Percentiles rank a stretch among this genome's conserved stretches.
These are phyloP conservation scores for Cerceris ruficornis DNA, from an alignment of 2,888 invertebrate genomes.

Conservation along the genomic window DNA sequence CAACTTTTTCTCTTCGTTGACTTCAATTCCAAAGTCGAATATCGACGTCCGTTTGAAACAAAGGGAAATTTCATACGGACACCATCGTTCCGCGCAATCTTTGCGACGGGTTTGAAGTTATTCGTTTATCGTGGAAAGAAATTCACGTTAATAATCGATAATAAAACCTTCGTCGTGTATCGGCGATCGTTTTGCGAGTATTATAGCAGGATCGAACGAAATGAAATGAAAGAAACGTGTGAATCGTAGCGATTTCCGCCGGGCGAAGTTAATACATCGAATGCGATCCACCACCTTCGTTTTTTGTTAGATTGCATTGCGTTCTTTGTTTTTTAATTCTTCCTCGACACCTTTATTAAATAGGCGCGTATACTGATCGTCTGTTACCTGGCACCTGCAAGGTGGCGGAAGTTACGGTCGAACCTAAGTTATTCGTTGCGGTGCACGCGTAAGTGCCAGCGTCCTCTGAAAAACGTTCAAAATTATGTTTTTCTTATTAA, in stretches of 20 bases:
- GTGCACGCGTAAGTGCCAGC: conserved; percentile 89
- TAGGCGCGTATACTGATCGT: conserved; percentile 81
- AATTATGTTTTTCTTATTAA: not conserved
- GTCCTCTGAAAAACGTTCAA: conserved; percentile 84
- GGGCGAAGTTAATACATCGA: conserved; percentile 58
- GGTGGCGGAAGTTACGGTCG: conserved; percentile 86
- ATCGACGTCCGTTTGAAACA: not conserved
- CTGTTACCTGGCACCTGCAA: conserved; percentile 88
- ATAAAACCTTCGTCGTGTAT: not conserved
- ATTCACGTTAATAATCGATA: not conserved
- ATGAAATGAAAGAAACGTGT: conserved; percentile 20
- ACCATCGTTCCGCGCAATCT: not conserved
- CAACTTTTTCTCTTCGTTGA: conserved; percentile 3
- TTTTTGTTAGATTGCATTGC: conserved; percentile 53
- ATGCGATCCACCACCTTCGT: conserved; percentile 74
- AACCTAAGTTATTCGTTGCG: conserved; percentile 88
- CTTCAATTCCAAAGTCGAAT: not conserved
- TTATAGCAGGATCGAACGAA: not conserved
- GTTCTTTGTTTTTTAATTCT: conserved; percentile 48
- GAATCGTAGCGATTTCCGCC: conserved; percentile 19
- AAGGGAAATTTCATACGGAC: not conserved
- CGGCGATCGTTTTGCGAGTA: not conserved
- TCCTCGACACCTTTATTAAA: conserved; percentile 62
- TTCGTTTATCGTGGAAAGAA: not conserved
- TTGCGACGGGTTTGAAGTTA: not conserved